A percentile compares a stretch with the other conserved stretches of the same genome.
Evolutionary conservation across 2,113 vertebrate genomes (phyloP).

Genomic region (Mus spicilegus): DNA sequence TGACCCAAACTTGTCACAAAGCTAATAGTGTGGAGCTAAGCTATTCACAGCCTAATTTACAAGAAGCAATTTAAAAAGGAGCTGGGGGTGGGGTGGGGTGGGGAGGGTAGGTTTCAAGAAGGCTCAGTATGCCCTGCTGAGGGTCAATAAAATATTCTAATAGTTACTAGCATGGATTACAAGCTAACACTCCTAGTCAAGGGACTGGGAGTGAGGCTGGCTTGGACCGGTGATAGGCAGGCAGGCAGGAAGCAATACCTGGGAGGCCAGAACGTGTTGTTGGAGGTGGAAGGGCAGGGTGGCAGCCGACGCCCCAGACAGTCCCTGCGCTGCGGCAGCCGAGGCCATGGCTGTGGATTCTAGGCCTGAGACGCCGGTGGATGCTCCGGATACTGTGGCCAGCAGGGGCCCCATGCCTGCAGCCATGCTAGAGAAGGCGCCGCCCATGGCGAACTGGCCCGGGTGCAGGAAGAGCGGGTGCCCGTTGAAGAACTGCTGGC

Average conservation of each 20-base stretch:
- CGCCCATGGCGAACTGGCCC: constrained; percentile 96
- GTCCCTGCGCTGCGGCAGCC: constrained; percentile 93
- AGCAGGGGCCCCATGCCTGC: constrained; percentile 96
- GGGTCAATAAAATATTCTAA: not conserved
- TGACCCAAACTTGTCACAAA: not conserved
- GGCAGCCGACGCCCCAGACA: constrained; percentile 89
- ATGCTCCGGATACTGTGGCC: constrained; percentile 93
- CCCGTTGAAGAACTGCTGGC: constrained; percentile 97
- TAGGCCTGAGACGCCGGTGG: constrained; percentile 91
- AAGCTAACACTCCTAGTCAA: not conserved
- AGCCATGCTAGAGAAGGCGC: constrained; percentile 95
- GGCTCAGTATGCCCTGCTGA: not conserved
- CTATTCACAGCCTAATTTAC: not conserved
- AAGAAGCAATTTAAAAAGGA: not conserved
- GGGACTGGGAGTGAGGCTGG: not conserved
- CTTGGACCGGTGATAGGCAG: fast-evolving
- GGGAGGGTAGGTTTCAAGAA: fast-evolving
- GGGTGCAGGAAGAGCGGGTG: constrained; percentile 97
- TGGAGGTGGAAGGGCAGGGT: constrained; percentile 97
- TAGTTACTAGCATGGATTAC: not conserved
- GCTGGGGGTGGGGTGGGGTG: not conserved
- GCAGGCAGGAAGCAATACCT: constrained; percentile 87
- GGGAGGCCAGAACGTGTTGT: constrained; percentile 97
- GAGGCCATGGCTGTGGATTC: constrained; percentile 93
- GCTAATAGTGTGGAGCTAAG: not conserved